A percentile compares a stretch with the other conserved stretches of the same genome.
Conservation (phyloP, 2,888 invertebrate genomes). For the Oegoconia quadripuncta region DNA sequence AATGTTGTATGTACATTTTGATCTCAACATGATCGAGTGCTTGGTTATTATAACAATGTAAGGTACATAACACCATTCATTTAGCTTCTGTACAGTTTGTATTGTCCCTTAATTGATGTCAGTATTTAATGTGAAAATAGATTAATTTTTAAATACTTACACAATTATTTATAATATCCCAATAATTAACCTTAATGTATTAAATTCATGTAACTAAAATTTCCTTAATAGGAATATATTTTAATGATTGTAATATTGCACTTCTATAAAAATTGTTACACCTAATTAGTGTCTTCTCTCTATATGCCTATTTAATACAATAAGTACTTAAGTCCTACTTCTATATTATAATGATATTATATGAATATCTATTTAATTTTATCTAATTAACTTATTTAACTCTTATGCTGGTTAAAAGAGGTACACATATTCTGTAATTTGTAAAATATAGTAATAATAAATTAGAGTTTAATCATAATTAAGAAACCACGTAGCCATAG, state of each 20-base stretch:
- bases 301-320: too few species aligned
- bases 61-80: constrained; percentile 77
- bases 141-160: too few species aligned
- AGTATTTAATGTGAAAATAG: constrained; percentile 31
- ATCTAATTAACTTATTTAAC: constrained; percentile 34
- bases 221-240: too few species aligned
- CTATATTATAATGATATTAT: background rate
- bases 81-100: constrained; percentile 75
- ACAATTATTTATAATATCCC: too few species aligned
- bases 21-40: constrained; percentile 76
- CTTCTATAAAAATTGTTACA: too few species aligned
- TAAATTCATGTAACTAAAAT: too few species aligned
- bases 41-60: constrained; percentile 63
- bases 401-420: constrained; percentile 73
- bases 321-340: too few species aligned
- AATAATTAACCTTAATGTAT: too few species aligned
- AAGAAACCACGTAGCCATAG: background rate
- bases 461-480: constrained; percentile 9
- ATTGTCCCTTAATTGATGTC: constrained; percentile 57
- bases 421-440: constrained; percentile 69
- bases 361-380: constrained; percentile 6
- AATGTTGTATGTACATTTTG: constrained; percentile 73
- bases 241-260: too few species aligned
- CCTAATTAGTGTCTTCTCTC: too few species aligned
- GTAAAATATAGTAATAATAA: constrained; percentile 48